Conservation (phyloP, 2,888 invertebrate species). For the Ferrisia virgata region DNA sequence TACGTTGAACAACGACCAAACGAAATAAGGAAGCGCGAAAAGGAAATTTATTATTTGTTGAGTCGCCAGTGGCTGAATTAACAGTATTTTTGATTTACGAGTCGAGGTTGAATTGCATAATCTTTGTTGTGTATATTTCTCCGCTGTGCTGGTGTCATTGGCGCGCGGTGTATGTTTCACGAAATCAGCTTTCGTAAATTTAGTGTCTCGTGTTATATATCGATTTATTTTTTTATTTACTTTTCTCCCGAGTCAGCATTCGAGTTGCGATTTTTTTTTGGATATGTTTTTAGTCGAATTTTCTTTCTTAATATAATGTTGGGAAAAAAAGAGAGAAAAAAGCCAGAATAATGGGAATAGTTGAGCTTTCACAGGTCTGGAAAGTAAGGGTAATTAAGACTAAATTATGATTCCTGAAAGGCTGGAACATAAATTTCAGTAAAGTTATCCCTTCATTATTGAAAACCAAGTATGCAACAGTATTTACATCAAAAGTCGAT, state of each 20-base stretch:
- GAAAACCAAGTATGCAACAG: too few relatives aligned
- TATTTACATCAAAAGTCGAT: too few relatives aligned
- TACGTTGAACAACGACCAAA: background rate
- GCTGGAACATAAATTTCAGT: too few relatives aligned
- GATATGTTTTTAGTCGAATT: too few relatives aligned
- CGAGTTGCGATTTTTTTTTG: too few relatives aligned
- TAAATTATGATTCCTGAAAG: too few relatives aligned
- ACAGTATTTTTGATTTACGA: background rate
- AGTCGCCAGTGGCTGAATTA: background rate
- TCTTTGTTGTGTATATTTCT: background rate
- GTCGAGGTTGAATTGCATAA: background rate
- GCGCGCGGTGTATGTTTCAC: background rate
- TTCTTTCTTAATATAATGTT: too few relatives aligned
- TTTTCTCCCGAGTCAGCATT: background rate
- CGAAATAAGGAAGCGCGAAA: background rate
- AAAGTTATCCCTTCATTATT: too few relatives aligned
- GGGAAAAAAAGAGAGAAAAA: too few relatives aligned
- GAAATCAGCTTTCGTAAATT: background rate
- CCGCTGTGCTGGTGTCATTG: background rate
- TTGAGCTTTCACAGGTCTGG: too few relatives aligned
- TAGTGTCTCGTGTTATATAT: background rate
- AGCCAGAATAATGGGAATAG: too few relatives aligned
- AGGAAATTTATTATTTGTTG: constrained; percentile 2
- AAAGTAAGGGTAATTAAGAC: too few relatives aligned
- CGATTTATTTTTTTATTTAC: background rate